phyloP scores from a whole-genome alignment of 2,888 invertebrate genomes.

The Cephus spinipes region DNA sequence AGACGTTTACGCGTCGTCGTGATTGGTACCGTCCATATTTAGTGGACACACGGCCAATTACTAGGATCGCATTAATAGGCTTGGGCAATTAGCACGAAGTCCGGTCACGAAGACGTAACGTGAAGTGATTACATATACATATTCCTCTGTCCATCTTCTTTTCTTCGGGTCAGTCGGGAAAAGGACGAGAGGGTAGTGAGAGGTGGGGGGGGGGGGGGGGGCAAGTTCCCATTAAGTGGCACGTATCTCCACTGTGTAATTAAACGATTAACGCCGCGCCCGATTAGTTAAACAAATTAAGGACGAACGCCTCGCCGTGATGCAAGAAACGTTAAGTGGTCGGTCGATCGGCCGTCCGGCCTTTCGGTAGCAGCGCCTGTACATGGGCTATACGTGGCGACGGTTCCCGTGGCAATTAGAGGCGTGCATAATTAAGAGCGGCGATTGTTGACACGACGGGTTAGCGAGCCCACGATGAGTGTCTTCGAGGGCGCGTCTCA shows the following conservation, averaged over 20 bases:
- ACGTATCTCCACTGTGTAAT: slow-evolving; percentile 48
- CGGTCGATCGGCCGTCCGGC: neutral
- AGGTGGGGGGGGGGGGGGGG: too few species aligned
- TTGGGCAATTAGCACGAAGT: slow-evolving; percentile 41
- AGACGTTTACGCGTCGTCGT: too few species aligned
- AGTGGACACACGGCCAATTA: slow-evolving; percentile 32
- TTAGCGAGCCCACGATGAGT: slow-evolving; percentile 59
- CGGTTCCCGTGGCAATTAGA: slow-evolving; percentile 56
- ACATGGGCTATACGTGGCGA: neutral
- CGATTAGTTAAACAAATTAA: slow-evolving; percentile 64
- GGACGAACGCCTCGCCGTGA: slow-evolving; percentile 32
- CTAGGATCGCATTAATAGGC: slow-evolving; percentile 18
- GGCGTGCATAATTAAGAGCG: slow-evolving; percentile 63
- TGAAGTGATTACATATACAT: neutral
- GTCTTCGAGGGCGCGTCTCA: slow-evolving; percentile 63
- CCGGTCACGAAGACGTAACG: neutral
- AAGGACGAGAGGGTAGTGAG: too few species aligned
- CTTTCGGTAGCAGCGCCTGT: too few species aligned
- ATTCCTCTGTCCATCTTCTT: too few species aligned
- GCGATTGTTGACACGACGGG: slow-evolving; percentile 60
- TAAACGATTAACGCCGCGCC: slow-evolving; percentile 56
- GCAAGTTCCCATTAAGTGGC: neutral
- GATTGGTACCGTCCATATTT: neutral
- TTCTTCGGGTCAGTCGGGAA: too few species aligned
- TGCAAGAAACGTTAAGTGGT: slow-evolving; percentile 54